A percentile compares a stretch with the other conserved stretches of the same genome.
These are phyloP conservation scores for Caenorhabditis sp. DNA, from an alignment of 2,888 invertebrate genomes.

Conservation along the genomic window DNA sequence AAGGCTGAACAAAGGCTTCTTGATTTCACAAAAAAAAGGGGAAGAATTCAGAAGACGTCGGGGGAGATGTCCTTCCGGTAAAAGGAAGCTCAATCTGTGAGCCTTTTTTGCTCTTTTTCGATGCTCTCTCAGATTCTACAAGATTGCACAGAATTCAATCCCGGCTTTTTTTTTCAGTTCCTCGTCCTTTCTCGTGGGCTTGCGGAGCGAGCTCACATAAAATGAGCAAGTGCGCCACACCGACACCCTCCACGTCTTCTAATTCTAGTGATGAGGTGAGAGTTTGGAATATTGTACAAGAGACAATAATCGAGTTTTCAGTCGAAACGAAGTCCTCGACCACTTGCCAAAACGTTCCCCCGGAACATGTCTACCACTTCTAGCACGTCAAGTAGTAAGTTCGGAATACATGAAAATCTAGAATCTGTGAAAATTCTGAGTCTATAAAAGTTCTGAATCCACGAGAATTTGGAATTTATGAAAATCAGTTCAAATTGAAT, in stretches of 20 bases:
- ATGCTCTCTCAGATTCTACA: background rate
- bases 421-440: no score
- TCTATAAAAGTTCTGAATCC: background rate
- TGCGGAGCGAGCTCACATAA: no score
- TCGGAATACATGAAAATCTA: no score
- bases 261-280: conserved; percentile 57
- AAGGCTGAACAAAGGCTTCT: conserved; percentile 2
- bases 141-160: conserved; percentile 19
- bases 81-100: conserved; percentile 15
- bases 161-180: conserved; percentile 23
- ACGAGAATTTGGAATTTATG: no score
- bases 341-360: conserved; percentile 44
- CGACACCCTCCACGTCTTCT: conserved; percentile 64
- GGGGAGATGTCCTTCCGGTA: conserved; percentile 35
- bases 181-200: background rate
- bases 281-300: no score
- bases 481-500: no score
- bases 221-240: conserved; percentile 60
- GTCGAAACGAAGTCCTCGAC: conserved; percentile 43
- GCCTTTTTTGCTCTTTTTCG: conserved; percentile 12
- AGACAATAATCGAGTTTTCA: no score
- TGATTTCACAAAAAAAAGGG: background rate
- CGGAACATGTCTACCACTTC: conserved; percentile 51
- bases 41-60: background rate
- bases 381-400: conserved; percentile 44